Percentiles rank a stretch among this genome's conserved stretches.
phyloP scores from a whole-genome alignment of 2,888 invertebrate genomes.

The Platypus cylindrus region DNA sequence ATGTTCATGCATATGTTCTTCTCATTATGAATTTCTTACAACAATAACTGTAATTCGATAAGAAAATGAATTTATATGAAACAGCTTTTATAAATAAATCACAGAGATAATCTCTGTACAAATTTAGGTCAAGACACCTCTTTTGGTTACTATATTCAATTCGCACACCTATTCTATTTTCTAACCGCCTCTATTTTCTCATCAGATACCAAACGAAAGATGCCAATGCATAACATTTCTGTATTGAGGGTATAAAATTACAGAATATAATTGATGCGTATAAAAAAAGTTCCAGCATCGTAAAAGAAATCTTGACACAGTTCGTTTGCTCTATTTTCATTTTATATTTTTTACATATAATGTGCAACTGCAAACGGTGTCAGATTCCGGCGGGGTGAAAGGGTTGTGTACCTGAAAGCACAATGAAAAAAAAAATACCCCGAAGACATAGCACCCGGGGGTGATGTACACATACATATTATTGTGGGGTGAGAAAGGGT shows the following conservation, averaged over 20 bases:
- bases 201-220: no score
- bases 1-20: no score
- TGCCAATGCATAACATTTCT: no score
- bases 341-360: conserved; percentile 25
- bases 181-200: no score
- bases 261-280: conserved; percentile 16
- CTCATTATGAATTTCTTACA: no score
- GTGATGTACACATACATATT: conserved; percentile 35
- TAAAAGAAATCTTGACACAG: conserved; percentile 35
- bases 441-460: conserved; percentile 35
- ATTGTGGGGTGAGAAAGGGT: conserved; percentile 36
- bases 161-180: no score
- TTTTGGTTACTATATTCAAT: no score
- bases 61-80: no score
- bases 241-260: conserved; percentile 14
- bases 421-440: conserved; percentile 37
- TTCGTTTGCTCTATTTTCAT: conserved; percentile 37
- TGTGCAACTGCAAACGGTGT: conserved; percentile 35
- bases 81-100: no score
- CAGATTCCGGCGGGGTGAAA: conserved; percentile 34
- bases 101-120: no score
- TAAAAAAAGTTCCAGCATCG: conserved; percentile 15
- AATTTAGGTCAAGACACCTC: no score
- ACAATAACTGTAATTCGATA: no score
- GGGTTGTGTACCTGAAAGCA: conserved; percentile 34